These are phyloP conservation scores for Paramormyrops kingsleyae DNA, from an alignment of 2,113 vertebrate species.

Conservation along the genomic window DNA sequence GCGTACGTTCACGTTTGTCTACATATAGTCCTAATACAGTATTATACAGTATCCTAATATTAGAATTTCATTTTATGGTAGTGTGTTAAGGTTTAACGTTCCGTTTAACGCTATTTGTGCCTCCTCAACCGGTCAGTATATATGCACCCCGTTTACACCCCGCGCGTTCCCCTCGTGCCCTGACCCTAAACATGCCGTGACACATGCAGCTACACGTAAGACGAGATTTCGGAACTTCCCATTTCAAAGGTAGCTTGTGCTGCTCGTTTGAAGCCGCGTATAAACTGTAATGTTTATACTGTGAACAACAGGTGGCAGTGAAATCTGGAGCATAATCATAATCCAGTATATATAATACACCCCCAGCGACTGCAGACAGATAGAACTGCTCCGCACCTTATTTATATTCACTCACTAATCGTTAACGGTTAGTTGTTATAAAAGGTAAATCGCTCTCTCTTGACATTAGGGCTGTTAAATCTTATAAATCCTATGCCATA, in stretches of 20 bases:
- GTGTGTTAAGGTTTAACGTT: neutral
- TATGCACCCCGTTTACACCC: neutral
- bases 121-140: neutral
- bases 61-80: neutral
- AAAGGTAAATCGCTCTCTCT: neutral
- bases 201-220: neutral
- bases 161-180: neutral
- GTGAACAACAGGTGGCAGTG: constrained; percentile 1
- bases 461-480: neutral
- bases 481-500: neutral
- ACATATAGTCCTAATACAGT: neutral
- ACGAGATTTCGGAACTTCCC: neutral
- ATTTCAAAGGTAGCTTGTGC: neutral
- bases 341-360: neutral
- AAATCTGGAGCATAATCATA: neutral
- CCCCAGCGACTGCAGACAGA: neutral
- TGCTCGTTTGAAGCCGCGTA: too few species aligned
- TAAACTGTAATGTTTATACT: neutral
- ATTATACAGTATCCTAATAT: too few species aligned
- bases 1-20: neutral
- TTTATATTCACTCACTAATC: neutral
- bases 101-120: neutral
- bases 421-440: neutral
- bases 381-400: neutral
- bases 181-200: neutral